Percentiles rank a stretch among this genome's conserved stretches.
phyloP scores from a whole-genome alignment of 1,140 invertebrate species.

The roundworm (Caenorhabditis elegans) region WBcel235 BX284602.5:14283501-14284000 shows the following conservation, averaged over 20 bases:
- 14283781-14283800: constrained; percentile 14
- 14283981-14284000: too few relatives aligned
- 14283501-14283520: too few relatives aligned
- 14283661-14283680: constrained; percentile 83
- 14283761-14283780: not conserved
- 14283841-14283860: not conserved
- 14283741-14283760: not conserved
- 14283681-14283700: constrained; percentile 28
- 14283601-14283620: constrained; percentile 94
- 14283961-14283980: too few relatives aligned
- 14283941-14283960: too few relatives aligned
- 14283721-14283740: constrained; percentile 34
- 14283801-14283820: not conserved
- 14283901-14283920: too few relatives aligned
- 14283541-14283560: not conserved
- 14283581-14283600: constrained; percentile 92
- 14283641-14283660: constrained; percentile 92
- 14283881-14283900: too few relatives aligned
- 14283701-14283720: constrained; percentile 38
- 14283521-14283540: too few relatives aligned
- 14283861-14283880: too few relatives aligned
- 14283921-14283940: too few relatives aligned
- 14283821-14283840: not conserved
- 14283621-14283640: constrained; percentile 73
- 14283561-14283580: constrained; percentile 88